Evolutionary conservation across 2,888 invertebrate genomes (phyloP), one percentile per base, ranked within the genome.

Genomic region (Harmothoe impar): DNA sequence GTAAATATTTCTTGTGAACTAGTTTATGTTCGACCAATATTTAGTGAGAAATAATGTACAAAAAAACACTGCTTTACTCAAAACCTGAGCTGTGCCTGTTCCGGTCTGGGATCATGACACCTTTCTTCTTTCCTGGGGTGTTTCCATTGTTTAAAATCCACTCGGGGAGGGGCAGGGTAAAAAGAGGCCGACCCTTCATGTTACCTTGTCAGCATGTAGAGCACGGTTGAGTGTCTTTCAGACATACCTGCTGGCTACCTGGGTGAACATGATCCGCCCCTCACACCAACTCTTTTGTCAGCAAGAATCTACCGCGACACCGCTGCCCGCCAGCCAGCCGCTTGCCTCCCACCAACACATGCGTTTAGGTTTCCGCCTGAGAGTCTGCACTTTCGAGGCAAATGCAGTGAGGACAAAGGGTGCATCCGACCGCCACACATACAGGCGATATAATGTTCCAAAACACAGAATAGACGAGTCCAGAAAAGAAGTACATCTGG

Each of bases 331-430:
- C 81, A 17, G 81, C 81, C 81, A 81, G 81, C 81, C 43, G 81
- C 43, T 43, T 81, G 81, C 43, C 81, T 81, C 81, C 81, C 81
- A 81, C 81, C 3, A 23, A 81, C 81, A 43, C 81, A 81, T 81
- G 35, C 81, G 81, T 35, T 43, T 81, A 35, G 35, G 43, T 81
- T 43, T 81, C 81, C 81, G 43, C 33, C 23, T n/a, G 33, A 43
- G 33, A 17, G 81, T 35, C 35, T 43, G 35, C 23, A n/a, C 20
- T 23, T 7, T 10, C 35, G 43, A 81, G 43, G 81, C 81, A 81
- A 81, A 81, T 15, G 77, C 20, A 43, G 81, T 35, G 1, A 25
- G 33, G 81, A 81, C 81, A 81, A 81, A 35, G 43, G 35, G 43
- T n/a, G 35, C 81, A 43, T 17, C 5, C n/a, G 23, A 10, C 81